Conservation (phyloP, 2,888 invertebrate genomes). For the Beris chalybata region DNA sequence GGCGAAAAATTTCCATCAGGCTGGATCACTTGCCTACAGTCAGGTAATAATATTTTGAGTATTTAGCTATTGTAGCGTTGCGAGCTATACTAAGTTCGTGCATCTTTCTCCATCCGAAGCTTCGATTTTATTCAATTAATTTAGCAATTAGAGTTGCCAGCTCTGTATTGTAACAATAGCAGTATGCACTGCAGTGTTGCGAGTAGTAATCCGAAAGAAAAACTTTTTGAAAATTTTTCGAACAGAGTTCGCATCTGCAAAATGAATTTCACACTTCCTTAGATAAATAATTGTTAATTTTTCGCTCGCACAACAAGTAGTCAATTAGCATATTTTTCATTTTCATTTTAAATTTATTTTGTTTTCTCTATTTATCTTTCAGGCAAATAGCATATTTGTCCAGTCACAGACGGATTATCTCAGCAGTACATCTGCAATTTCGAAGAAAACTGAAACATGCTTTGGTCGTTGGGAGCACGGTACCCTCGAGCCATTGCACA, state of each 20-base stretch:
- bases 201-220: too few species aligned
- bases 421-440: constrained; percentile 38
- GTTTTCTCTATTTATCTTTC: constrained; percentile 9
- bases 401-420: constrained; percentile 43
- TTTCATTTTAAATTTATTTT: not conserved
- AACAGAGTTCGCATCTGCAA: not conserved
- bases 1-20: constrained; percentile 41
- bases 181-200: too few species aligned
- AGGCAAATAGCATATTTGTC: constrained; percentile 44
- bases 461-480: constrained; percentile 42
- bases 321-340: too few species aligned
- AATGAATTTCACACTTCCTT: not conserved
- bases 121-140: too few species aligned
- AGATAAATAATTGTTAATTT: not conserved
- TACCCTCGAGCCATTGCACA: constrained; percentile 42
- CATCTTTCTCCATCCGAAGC: too few species aligned
- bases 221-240: too few species aligned
- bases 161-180: too few species aligned
- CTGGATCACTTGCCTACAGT: constrained; percentile 41
- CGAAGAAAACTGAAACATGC: constrained; percentile 42
- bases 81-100: too few species aligned
- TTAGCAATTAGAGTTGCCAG: too few species aligned
- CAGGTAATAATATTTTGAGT: constrained; percentile 38
- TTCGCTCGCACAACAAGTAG: too few species aligned
- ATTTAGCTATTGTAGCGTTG: too few species aligned